Conservation (phyloP, 1,140 invertebrate genomes). For the Teleopsis dalmanni region DNA sequence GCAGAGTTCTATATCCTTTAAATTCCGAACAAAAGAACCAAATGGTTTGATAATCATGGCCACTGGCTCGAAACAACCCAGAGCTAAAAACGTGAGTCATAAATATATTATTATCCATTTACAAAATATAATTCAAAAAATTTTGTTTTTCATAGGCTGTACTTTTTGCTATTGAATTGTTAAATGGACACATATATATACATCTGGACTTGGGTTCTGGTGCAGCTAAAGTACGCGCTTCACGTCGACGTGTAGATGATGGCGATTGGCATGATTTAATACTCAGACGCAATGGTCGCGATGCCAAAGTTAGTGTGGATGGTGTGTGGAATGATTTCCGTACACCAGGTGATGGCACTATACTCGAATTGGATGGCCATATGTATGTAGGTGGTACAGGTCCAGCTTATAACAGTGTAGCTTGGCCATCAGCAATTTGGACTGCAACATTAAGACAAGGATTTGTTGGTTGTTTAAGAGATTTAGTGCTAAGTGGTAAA, state of each 20-base stretch:
- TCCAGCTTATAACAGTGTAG: slow-evolving; percentile 61
- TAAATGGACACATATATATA: slow-evolving; percentile 87
- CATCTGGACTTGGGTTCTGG: slow-evolving; percentile 90
- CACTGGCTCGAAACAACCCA: slow-evolving; percentile 66
- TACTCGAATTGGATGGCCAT: slow-evolving; percentile 80
- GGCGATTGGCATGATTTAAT: slow-evolving; percentile 86
- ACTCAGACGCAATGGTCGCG: slow-evolving; percentile 67
- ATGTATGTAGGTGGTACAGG: slow-evolving; percentile 85
- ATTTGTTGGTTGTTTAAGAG: slow-evolving; percentile 91
- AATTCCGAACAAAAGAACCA: slow-evolving; percentile 88
- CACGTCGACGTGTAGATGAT: slow-evolving; percentile 76
- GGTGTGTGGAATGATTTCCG: slow-evolving; percentile 81
- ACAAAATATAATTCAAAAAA: slow-evolving; percentile 3
- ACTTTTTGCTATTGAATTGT: slow-evolving; percentile 87
- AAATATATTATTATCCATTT: slow-evolving; percentile 1
- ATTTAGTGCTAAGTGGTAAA: slow-evolving; percentile 87
- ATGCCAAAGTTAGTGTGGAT: slow-evolving; percentile 85
- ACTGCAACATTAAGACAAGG: slow-evolving; percentile 80
- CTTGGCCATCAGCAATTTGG: slow-evolving; percentile 82
- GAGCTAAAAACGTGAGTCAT: slow-evolving; percentile 48
- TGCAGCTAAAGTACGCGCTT: slow-evolving; percentile 73
- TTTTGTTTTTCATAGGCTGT: slow-evolving; percentile 57
- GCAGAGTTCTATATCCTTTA: slow-evolving; percentile 82
- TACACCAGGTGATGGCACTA: slow-evolving; percentile 72
- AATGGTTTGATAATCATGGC: slow-evolving; percentile 92